Evolutionary conservation across 2,113 vertebrate genomes (phyloP).

Genomic region (Sphaerodactylus townsendi): DNA sequence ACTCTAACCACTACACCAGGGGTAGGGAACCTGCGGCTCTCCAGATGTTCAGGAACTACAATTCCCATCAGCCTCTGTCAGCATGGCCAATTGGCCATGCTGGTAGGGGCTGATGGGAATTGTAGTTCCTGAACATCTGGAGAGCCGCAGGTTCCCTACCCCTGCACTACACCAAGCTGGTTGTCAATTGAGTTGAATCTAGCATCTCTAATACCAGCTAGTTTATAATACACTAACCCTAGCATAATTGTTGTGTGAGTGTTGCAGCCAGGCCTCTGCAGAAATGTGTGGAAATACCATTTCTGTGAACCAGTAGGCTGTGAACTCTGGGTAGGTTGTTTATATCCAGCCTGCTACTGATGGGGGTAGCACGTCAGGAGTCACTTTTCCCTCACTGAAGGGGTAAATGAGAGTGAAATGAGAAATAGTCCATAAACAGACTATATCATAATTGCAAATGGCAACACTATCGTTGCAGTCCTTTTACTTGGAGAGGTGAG

Average conservation of each 20-base stretch:
- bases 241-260: neutral
- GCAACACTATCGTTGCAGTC: neutral
- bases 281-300: neutral
- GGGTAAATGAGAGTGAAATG: neutral
- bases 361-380: neutral
- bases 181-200: neutral
- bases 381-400: neutral
- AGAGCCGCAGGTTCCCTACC: too few relatives aligned
- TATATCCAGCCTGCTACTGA: neutral
- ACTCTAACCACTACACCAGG: too few relatives aligned
- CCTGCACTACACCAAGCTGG: neutral
- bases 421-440: slow-evolving; percentile 8
- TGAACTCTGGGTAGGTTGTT: too few relatives aligned
- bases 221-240: neutral
- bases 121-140: too few relatives aligned
- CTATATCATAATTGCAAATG: neutral
- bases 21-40: too few relatives aligned
- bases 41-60: too few relatives aligned
- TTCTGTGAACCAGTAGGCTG: neutral
- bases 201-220: neutral
- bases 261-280: neutral
- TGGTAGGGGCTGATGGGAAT: too few relatives aligned
- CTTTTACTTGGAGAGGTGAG: slow-evolving; percentile 12
- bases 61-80: too few relatives aligned
- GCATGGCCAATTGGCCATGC: too few relatives aligned